phyloP scores from a whole-genome alignment of 2,797 vertebrate genomes.

The Potorous gilbertii region DNA sequence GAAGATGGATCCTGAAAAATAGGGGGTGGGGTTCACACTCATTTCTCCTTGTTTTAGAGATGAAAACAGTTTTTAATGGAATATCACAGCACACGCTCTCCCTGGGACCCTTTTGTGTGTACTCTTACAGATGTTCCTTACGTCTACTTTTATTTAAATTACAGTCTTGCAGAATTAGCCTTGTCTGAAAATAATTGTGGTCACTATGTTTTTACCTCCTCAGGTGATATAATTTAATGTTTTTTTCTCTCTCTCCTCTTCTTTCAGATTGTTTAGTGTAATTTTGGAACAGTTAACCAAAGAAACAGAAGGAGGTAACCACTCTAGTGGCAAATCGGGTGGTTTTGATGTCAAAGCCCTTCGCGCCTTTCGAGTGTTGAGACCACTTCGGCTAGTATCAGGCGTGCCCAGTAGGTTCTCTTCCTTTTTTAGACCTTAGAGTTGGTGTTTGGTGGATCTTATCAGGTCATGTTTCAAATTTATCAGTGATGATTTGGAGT shows the following conservation, averaged over 20 bases:
- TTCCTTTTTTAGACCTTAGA: constrained; percentile 45
- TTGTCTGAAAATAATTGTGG: constrained; percentile 36
- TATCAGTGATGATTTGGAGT: neutral
- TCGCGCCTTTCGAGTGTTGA: constrained; percentile 97
- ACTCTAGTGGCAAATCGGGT: constrained; percentile 94
- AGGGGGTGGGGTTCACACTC: neutral
- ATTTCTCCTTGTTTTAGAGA: neutral
- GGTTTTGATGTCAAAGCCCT: constrained; percentile 99
- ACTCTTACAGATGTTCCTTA: neutral
- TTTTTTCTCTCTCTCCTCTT: constrained; percentile 64
- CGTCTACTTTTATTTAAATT: constrained; percentile 43
- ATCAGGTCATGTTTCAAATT: constrained; percentile 51
- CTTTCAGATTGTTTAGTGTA: constrained; percentile 97
- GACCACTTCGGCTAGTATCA: constrained; percentile 98
- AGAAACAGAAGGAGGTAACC: constrained; percentile 88
- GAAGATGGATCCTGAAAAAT: neutral
- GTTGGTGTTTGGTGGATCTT: neutral
- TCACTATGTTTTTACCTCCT: constrained; percentile 25
- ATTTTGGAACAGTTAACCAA: constrained; percentile 99
- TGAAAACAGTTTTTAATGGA: neutral
- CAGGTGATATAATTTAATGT: constrained; percentile 66
- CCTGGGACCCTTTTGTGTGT: neutral
- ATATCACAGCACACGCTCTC: neutral
- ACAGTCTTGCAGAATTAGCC: constrained; percentile 49
- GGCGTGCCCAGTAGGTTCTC: constrained; percentile 98